A percentile compares a stretch with the other conserved stretches of the same genome.
These are phyloP conservation scores for Cololabis saira DNA, from an alignment of 2,113 vertebrate species.

Conservation along the genomic window DNA sequence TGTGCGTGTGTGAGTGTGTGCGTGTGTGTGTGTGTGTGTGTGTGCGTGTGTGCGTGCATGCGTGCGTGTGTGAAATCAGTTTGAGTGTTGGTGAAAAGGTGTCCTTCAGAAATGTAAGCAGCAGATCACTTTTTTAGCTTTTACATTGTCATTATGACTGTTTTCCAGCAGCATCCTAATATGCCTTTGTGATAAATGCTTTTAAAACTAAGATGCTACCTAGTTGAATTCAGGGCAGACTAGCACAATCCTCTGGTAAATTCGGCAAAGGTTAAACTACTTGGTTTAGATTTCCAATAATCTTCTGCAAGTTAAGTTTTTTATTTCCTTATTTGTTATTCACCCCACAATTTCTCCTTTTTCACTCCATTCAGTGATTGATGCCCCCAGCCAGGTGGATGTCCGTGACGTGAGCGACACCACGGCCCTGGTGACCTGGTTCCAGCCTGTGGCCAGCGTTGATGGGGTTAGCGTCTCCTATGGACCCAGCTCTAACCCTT, in stretches of 20 bases:
- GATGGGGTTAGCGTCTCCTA: constrained; percentile 88
- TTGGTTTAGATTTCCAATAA: too few relatives aligned
- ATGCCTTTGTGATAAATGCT: too few relatives aligned
- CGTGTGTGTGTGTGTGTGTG: constrained; percentile 62
- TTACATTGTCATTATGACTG: too few relatives aligned
- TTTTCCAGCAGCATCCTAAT: too few relatives aligned
- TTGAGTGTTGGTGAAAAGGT: constrained; percentile 30
- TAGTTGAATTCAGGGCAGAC: too few relatives aligned
- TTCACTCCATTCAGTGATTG: constrained; percentile 81
- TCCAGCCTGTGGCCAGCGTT: constrained; percentile 90
- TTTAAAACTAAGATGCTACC: too few relatives aligned
- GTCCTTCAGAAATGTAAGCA: constrained; percentile 43
- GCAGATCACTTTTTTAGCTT: too few relatives aligned
- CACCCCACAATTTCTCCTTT: background rate
- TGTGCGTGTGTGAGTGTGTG: background rate
- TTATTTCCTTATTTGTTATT: background rate
- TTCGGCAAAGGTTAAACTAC: too few relatives aligned
- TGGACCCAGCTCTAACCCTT: constrained; percentile 81
- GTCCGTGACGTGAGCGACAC: constrained; percentile 93
- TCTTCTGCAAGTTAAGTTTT: background rate
- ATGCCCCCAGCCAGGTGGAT: constrained; percentile 91
- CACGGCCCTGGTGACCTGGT: constrained; percentile 93
- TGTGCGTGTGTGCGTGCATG: constrained; percentile 51
- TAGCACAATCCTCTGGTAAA: too few relatives aligned
- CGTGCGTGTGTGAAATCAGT: constrained; percentile 69